phyloP scores from a whole-genome alignment of 2,113 vertebrate species.

The Bos javanicus region DNA sequence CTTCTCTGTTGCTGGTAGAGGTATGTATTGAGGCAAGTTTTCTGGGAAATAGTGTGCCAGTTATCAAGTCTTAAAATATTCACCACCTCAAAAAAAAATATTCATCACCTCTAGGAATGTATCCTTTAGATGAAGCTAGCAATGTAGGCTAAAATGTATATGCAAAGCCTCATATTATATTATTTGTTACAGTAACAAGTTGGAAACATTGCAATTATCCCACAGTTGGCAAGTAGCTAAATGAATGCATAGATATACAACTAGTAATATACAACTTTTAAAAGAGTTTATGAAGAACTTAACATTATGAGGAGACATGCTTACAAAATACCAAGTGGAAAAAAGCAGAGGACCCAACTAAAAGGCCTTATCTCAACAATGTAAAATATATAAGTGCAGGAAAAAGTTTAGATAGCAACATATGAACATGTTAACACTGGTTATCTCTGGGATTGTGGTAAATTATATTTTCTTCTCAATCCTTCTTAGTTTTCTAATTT shows the following conservation, averaged over 20 bases:
- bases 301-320: neutral
- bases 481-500: neutral
- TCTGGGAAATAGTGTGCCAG: neutral
- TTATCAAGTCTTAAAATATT: neutral
- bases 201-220: neutral
- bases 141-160: neutral
- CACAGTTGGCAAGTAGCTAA: neutral
- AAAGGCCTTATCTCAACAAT: neutral
- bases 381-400: neutral
- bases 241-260: neutral
- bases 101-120: neutral
- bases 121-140: neutral
- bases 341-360: neutral
- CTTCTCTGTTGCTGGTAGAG: neutral
- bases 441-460: neutral
- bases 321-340: neutral
- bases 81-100: neutral
- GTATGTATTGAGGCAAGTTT: neutral
- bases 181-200: neutral
- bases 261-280: neutral
- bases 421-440: neutral
- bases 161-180: neutral
- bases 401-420: neutral
- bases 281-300: neutral
- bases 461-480: neutral